Evolutionary conservation across 2,113 vertebrate genomes (phyloP).

Genomic region (Eidolon helvum): DNA sequence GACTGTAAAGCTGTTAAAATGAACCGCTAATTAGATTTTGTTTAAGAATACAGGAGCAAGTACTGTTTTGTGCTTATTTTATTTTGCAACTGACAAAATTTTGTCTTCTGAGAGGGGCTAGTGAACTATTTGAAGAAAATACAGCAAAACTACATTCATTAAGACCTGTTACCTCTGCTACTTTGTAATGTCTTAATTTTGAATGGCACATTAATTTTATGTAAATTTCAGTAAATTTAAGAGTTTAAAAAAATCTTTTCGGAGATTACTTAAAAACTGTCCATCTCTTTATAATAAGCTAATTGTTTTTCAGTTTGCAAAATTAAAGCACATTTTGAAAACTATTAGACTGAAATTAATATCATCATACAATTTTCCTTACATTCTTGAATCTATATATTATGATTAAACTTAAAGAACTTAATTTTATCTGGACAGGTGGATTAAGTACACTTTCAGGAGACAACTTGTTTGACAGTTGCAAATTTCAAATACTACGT

Average conservation of each 20-base stretch:
- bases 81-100: conserved; percentile 30
- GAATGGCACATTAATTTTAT: background rate
- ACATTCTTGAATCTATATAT: background rate
- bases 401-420: background rate
- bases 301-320: conserved; percentile 28
- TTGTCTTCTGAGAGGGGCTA: conserved; percentile 29
- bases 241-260: conserved; percentile 39
- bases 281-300: background rate
- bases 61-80: conserved; percentile 17
- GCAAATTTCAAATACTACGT: background rate
- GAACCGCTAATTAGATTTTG: conserved; percentile 4
- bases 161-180: conserved; percentile 64
- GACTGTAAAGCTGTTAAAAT: background rate
- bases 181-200: background rate
- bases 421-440: conserved; percentile 44
- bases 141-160: conserved; percentile 27
- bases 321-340: conserved; percentile 39
- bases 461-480: conserved; percentile 56
- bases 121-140: conserved; percentile 46
- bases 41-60: conserved; percentile 17
- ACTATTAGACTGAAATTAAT: background rate
- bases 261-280: background rate
- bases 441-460: conserved; percentile 18
- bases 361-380: background rate
- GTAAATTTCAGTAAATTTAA: background rate